Conservation (phyloP, 2,113 vertebrate species). For the Festucalex cinctus region DNA sequence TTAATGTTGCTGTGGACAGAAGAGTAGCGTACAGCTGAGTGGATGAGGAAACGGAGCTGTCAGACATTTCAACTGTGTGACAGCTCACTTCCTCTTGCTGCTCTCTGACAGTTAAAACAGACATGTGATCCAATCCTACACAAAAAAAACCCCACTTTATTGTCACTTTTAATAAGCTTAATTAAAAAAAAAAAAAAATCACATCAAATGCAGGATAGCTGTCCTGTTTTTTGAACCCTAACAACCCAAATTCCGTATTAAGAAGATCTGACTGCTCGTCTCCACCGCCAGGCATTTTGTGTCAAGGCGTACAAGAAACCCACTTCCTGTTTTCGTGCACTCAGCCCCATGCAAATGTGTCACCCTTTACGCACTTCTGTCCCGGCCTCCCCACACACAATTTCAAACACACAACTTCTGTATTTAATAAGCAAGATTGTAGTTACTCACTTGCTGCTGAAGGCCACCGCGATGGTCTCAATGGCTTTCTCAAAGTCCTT, state of each 20-base stretch:
- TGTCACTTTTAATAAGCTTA: neutral
- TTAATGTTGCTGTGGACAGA: conserved; percentile 11
- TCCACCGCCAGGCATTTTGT: conserved; percentile 39
- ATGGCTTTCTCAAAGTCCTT: conserved; percentile 92
- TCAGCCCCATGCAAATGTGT: conserved; percentile 65
- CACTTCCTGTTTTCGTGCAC: conserved; percentile 71
- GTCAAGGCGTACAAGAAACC: conserved; percentile 47
- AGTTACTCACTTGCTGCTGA: conserved; percentile 90
- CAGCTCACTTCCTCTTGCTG: conserved; percentile 60
- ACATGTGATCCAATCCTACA: neutral
- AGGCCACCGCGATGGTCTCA: conserved; percentile 92
- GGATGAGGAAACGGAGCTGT: conserved; percentile 56
- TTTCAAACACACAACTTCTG: neutral
- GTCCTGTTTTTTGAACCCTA: neutral
- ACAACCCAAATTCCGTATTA: neutral
- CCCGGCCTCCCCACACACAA: conserved; percentile 14
- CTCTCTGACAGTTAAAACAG: conserved; percentile 16
- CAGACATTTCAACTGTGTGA: conserved; percentile 58
- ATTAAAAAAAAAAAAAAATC: neutral
- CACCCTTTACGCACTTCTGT: conserved; percentile 57
- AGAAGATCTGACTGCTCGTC: conserved; percentile 10
- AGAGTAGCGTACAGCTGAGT: conserved; percentile 14
- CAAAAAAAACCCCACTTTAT: neutral
- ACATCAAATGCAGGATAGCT: neutral
- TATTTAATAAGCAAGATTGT: neutral